These are phyloP conservation scores for Gobionotothen gibberifrons DNA, from an alignment of 2,797 vertebrate species.

Conservation along the genomic window DNA sequence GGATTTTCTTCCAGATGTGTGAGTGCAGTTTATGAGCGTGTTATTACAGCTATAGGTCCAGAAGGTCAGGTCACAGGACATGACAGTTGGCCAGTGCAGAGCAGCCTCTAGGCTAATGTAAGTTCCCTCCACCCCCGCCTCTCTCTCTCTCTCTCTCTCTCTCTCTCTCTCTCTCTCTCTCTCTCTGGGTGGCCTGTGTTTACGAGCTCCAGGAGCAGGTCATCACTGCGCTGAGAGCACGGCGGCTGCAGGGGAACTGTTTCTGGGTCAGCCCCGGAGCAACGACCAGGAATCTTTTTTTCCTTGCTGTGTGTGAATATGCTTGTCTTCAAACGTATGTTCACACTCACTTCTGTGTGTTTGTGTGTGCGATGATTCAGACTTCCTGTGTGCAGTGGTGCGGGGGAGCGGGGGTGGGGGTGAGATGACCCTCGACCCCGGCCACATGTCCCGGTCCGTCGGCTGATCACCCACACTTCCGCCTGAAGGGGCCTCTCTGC, in stretches of 20 bases:
- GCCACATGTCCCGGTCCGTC: constrained; percentile 78
- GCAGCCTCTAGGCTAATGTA: constrained; percentile 55
- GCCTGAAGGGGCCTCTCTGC: constrained; percentile 51
- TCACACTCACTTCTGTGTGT: constrained; percentile 19
- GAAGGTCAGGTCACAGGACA: constrained; percentile 74
- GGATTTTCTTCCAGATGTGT: constrained; percentile 8
- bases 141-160: constrained; percentile 59
- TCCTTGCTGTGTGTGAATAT: constrained; percentile 28
- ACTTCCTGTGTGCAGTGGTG: constrained; percentile 79
- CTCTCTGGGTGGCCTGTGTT: constrained; percentile 75
- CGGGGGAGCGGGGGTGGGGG: constrained; percentile 71
- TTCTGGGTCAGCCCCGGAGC: constrained; percentile 54
- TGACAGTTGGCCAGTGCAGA: constrained; percentile 56
- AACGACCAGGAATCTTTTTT: constrained; percentile 52
- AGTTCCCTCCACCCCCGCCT: constrained; percentile 10
- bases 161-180: constrained; percentile 9
- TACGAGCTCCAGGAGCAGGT: constrained; percentile 75
- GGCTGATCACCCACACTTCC: constrained; percentile 77
- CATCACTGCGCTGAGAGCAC: constrained; percentile 67
- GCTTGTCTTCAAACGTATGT: constrained; percentile 38
- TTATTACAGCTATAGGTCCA: constrained; percentile 52
- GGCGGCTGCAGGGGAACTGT: constrained; percentile 67
- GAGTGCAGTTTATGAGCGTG: constrained; percentile 24
- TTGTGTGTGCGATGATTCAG: constrained; percentile 38
- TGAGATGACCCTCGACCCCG: constrained; percentile 73